Evolutionary conservation across 2,888 invertebrate genomes (phyloP), one percentile per base, ranked within the genome.

Genomic region (Azorinus chamasolen): DNA sequence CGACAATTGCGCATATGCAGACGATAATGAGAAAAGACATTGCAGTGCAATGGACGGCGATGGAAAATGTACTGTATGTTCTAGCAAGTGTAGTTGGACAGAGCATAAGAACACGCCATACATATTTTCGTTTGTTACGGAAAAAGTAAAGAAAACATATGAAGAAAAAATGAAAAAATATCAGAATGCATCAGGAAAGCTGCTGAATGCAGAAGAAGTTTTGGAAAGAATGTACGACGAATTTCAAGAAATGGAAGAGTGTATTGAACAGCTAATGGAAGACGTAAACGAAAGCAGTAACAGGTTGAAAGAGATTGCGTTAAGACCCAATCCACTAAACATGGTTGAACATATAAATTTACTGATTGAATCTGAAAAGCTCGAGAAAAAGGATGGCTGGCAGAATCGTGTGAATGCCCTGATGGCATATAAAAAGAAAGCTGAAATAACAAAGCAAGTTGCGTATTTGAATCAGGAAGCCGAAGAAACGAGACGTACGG

Each of bases 281-380:
- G 37, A 32, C 5, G 48, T 75, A 4, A 63, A 37, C 2, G 48
- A 62, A 3, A 59, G 51, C 22, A 64, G 41, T n/a, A 48, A 45
- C 2, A 24, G 41, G 3, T 43, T 75, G 39, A 51, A 39, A 43
- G 53, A 69, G 20, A 70, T 59, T 16, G 75, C 69, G 14, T 25
- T 75, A 2, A 27, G 53, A 10, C 64, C 66, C 1, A 25, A 74
- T 45, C 51, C 68, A 2, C 20, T 74, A 10, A 43, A 24, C 6
- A 50, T 48, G 12, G 54, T 54, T 6, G 53, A 75, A 18, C 53
- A 75, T 51, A 69, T 75, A 8, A 64, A 75, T 22, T n/a, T 64
- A 6, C 43, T 75, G 48, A 75, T 75, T 12, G 54, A 75, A 48
- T 20, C n/a, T 5, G 75, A 75, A 50, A 59, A 69, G n/a, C 25